phyloP scores from a whole-genome alignment of 1,140 invertebrate genomes.

The Lerema accius region DNA sequence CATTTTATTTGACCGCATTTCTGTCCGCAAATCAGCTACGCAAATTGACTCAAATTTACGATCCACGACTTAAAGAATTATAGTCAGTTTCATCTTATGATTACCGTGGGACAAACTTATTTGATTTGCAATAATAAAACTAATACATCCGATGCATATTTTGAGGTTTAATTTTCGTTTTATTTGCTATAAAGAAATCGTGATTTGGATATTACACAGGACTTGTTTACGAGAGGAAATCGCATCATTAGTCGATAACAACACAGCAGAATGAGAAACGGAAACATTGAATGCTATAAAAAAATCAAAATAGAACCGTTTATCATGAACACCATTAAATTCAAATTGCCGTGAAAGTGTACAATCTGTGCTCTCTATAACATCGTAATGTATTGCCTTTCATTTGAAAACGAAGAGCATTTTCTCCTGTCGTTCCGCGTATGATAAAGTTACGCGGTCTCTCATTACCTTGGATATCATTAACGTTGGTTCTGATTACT shows the following conservation, averaged over 20 bases:
- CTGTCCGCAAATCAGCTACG: constrained; percentile 41
- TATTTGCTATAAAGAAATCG: background rate
- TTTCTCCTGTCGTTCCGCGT: constrained; percentile 67
- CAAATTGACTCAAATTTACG: constrained; percentile 46
- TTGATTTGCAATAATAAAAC: background rate
- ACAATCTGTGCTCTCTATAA: constrained; percentile 48
- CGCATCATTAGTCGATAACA: constrained; percentile 12
- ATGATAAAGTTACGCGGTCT: constrained; percentile 67
- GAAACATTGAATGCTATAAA: constrained; percentile 22
- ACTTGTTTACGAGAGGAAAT: constrained; percentile 8
- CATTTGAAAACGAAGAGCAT: constrained; percentile 62
- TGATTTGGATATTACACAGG: constrained; percentile 5
- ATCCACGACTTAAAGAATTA: constrained; percentile 8
- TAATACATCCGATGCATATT: background rate
- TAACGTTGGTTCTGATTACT: constrained; percentile 50
- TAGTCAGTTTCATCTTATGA: background rate
- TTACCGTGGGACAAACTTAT: constrained; percentile 15
- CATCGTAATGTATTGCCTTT: constrained; percentile 62
- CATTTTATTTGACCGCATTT: constrained; percentile 35
- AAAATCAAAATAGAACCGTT: constrained; percentile 38
- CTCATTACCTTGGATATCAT: constrained; percentile 63
- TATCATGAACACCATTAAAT: constrained; percentile 47
- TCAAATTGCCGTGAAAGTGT: constrained; percentile 57
- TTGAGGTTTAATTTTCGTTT: background rate
- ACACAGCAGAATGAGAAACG: constrained; percentile 5